Base-by-base conservation (phyloP, 1,140 invertebrate genomes). In the Glossosoma conforme region DNA sequence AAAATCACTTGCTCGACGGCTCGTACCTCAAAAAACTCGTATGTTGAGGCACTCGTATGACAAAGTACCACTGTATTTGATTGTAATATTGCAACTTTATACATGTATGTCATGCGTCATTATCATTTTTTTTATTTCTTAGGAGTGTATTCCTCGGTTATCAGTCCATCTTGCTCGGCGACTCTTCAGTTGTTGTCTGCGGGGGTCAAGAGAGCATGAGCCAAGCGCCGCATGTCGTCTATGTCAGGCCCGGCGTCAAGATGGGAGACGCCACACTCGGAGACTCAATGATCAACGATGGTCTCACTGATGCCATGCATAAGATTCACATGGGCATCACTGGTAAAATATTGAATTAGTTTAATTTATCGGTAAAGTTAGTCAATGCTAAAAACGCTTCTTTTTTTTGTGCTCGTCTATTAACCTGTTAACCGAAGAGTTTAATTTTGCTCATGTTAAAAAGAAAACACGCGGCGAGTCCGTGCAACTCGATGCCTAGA, bases 161-260 rank as follows among this genome's bases (percentile, higher is more conserved):
- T 59, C 79, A 87, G 62, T 77, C 86, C 8, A 87, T 93, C 48
- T 76, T 78, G 59, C 65, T 68, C 49, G 86, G 83, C 2, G 86
- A 91, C 63, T 74, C 79, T 22, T 68, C 79, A 14, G 72, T 92
- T 42, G 79, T 91, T 3, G 76, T 93, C 32, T 84, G 84, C 62
- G 90, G 89, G 24, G 91, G 91, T 1, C 87, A 91, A 72, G 91
- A 94, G 72, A 87, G 68, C 59, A 94, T 94, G 91, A 89, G 85
- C 52, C 75, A 81, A 65, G 80, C 88, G 4, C 85, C 84, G 5
- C 91, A 94, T 69, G 76, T 76, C 18, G 68, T 82, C 37, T 67
- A 81, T 53, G 56, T 92, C 44, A 75, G 91, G 49, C 64, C 69
- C 57, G 84, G 83, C 24, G 58, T 78, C 0, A 91, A 87, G 72